These are phyloP conservation scores for Abrostola triplasia DNA, from an alignment of 2,888 invertebrate species.

Conservation along the genomic window DNA sequence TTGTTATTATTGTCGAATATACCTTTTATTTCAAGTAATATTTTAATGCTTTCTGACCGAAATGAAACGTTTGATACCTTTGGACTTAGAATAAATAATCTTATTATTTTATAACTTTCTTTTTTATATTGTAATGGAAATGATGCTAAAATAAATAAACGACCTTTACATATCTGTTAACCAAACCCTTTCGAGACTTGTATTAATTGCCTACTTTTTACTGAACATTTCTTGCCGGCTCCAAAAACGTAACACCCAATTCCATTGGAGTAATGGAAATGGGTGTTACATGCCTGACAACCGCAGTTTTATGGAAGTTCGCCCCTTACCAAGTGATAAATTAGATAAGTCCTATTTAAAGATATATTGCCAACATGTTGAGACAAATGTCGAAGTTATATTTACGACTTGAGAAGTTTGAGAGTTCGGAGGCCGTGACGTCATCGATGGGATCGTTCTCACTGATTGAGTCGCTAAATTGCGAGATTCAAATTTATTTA, in stretches of 20 bases:
- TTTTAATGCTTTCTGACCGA: no score
- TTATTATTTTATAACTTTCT: no score
- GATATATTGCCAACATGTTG: conserved; percentile 35
- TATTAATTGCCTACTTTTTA: conserved; percentile 25
- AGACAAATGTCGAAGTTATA: conserved; percentile 27
- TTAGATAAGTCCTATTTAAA: conserved; percentile 28
- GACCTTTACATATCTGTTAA: conserved; percentile 15
- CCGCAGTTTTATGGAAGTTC: conserved; percentile 2
- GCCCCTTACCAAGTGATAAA: conserved; percentile 28
- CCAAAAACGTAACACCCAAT: not conserved
- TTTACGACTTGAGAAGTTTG: conserved; percentile 21
- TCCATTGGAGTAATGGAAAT: conserved; percentile 2
- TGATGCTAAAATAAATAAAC: no score
- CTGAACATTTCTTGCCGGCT: conserved; percentile 8
- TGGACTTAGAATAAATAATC: no score
- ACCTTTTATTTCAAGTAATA: no score
- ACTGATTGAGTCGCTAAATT: conserved; percentile 3
- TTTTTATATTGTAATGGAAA: no score
- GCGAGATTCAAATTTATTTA: not conserved
- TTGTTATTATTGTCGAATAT: no score
- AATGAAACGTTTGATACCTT: no score
- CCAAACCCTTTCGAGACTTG: conserved; percentile 19
- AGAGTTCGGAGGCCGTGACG: conserved; percentile 1
- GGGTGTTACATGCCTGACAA: not conserved
- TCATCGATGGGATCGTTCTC: conserved; percentile 8